phyloP scores from a whole-genome alignment of 2,797 vertebrate genomes.

The Eurystomus glaucurus region DNA sequence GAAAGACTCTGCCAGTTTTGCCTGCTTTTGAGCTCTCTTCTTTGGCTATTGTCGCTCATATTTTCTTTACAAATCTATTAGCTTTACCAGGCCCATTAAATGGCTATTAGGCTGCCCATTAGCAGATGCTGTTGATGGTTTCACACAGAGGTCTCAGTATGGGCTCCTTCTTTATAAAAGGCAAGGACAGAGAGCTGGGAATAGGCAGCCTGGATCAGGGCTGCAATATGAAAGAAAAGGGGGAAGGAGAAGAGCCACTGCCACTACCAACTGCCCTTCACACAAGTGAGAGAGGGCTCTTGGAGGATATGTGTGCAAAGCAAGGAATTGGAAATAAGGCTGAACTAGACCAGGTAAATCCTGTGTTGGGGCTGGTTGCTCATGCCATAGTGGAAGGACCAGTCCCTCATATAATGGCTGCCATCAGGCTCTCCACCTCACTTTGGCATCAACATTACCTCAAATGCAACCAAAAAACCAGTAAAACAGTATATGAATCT shows the following conservation, averaged over 20 bases:
- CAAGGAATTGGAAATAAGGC: background rate
- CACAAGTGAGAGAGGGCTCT: background rate
- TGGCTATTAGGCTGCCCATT: constrained; percentile 76
- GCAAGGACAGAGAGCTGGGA: constrained; percentile 4
- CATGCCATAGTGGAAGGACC: background rate
- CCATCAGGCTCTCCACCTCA: fast-evolving
- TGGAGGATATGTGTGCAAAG: background rate
- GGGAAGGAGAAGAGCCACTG: background rate
- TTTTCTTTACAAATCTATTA: constrained; percentile 79
- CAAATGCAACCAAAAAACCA: background rate
- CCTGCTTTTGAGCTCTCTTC: constrained; percentile 29
- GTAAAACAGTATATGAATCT: background rate
- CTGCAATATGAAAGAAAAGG: background rate
- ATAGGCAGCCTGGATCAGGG: background rate
- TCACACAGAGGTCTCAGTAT: constrained; percentile 61
- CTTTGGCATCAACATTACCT: background rate
- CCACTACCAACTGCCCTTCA: background rate
- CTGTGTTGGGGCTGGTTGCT: background rate
- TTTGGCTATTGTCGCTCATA: constrained; percentile 72
- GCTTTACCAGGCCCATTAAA: constrained; percentile 76
- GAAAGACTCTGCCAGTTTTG: constrained; percentile 25
- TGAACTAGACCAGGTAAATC: background rate
- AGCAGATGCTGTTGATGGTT: constrained; percentile 76
- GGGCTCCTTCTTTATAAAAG: constrained; percentile 42
- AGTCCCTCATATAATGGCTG: fast-evolving